Evolutionary conservation across 2,797 vertebrate species (phyloP), one percentile per base, ranked within the genome.

Genomic region (Siniperca obscura): DNA sequence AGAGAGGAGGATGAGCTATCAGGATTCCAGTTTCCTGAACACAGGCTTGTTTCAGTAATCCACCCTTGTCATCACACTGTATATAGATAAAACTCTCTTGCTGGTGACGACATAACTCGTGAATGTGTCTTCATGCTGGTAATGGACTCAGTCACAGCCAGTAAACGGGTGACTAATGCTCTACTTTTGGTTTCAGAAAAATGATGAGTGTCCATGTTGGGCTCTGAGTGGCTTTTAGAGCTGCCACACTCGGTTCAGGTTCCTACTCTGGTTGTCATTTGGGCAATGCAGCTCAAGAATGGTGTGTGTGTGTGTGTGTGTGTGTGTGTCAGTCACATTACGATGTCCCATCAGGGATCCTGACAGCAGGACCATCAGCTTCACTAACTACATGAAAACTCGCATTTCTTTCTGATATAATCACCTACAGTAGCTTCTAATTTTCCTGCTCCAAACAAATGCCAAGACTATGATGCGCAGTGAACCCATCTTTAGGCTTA

Each of bases 141-240:
- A 16, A 80, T 27, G 21, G 7, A 55, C 59, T 76, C 74, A 36
- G 38, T 87, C 53, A 74, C 59, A 52, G 25, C 70, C 85, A 22
- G 82, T 71, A 87, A 86, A 83, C 8, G 0, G 25, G 30, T 87
- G 89, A 88, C 78, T 62, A 78, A 76, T 2, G 55, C 10, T 75
- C 76, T 19, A 7, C 69, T 64, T 80, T 44, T 38, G 53, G 76
- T 36, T 55, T 77, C 14, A 70, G 36, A 12, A 42, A 70, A 80
- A 79, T 14, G 74, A 72, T 17, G 86, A 84, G 53, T 48, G 76
- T 59, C 78, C 70, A 53, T 70, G 79, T 78, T 68, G 36, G 76
- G 25, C 48, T 61, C 8, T 5, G 38, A 34, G 56, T 17, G 59
- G 21, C 34, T 72, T 74, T 48, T 16, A 42, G 42, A 44, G 61